phyloP scores from a whole-genome alignment of 2,113 vertebrate species.

The Suricata suricatta region DNA sequence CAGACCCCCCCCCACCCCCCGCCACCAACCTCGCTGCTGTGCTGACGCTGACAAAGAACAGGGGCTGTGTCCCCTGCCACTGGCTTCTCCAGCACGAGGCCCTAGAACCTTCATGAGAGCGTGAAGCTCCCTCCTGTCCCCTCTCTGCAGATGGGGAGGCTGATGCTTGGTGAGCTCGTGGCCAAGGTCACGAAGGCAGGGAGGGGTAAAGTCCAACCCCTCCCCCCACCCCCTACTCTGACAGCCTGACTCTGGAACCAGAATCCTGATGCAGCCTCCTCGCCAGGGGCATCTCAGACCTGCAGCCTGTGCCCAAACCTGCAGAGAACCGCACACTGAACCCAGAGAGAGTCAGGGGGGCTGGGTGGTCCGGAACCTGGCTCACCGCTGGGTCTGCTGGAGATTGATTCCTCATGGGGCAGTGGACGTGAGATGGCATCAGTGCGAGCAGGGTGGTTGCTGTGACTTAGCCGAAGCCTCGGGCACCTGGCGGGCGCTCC shows the following conservation, averaged over 20 bases:
- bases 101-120: not conserved
- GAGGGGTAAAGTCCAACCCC: accelerated
- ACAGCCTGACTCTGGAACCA: not conserved
- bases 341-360: no score
- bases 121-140: no score
- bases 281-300: accelerated
- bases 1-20: accelerated
- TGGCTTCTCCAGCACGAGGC: not conserved
- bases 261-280: not conserved
- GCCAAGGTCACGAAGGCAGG: accelerated
- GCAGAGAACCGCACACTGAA: accelerated
- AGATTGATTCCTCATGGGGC: not conserved
- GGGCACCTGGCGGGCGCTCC: accelerated
- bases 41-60: not conserved
- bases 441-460: no score
- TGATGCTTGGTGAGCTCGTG: not conserved
- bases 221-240: accelerated
- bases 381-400: accelerated
- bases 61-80: accelerated
- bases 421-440: accelerated
- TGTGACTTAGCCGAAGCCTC: no score
- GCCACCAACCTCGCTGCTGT: no score
- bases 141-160: not conserved
- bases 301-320: not conserved
- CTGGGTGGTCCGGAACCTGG: no score